Evolutionary conservation across 53 echinoderm and acorn worm species (phyloP), one percentile per base, ranked within the genome.

Genomic region (Actinopyga echinites): DNA sequence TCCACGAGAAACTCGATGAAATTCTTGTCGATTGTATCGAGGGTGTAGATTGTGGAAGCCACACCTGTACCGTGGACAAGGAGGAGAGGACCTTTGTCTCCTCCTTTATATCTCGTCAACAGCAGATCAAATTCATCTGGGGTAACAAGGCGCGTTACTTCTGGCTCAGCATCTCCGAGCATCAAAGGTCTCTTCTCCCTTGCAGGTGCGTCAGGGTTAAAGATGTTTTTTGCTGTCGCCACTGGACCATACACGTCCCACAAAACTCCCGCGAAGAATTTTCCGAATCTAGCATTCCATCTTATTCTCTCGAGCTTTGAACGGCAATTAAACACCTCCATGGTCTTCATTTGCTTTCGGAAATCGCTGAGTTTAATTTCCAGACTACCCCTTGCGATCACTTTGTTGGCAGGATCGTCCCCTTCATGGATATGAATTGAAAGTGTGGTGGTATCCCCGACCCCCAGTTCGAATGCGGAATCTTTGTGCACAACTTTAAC

Each of bases 21-120:
- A 20, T 91, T 91, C 28, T 84, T 91, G n/a, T 91, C 85, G 63
- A 91, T 69, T 6, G 91, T 91, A 64, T 91, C 91, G 3, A 91
- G 57, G 25, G 87, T 65, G 38, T 67, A 91, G 31, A 91, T 88
- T 22, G 66, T 61, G 25, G 85, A 79, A 2, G 80, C 71, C 29
- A 91, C 88, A 5, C 91, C 91, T 4, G 87, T 84, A 0, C 91
- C 91, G 69, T 91, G 91, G 1, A 88, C 88, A 17, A 91, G 85
- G 15, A 91, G 57, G 5, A 91, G 29, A 8, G 91, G 91, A 15
- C 91, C 91, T 68, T 91, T 91, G 2, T 63, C 33, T 58, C 91
- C 91, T 53, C 91, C 91, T 21, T 82, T 35, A 37, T 85, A 91
- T 33, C 88, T 30, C 6, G 63, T 77, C 35, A 91, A 56, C 23